Evolutionary conservation across 2,888 invertebrate species (phyloP).

Genomic region (Agrochola lota): DNA sequence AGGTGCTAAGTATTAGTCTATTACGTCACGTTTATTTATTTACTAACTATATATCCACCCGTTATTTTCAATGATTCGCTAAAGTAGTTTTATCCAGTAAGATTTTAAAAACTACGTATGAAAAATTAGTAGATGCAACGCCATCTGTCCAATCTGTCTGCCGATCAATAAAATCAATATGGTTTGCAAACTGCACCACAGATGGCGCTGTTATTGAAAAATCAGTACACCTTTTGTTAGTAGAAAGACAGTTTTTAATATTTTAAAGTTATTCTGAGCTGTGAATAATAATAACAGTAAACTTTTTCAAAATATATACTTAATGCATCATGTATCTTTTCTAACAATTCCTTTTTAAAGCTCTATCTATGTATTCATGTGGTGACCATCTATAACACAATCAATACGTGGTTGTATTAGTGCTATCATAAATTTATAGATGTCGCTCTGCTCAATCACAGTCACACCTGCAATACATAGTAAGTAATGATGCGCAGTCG

Average conservation of each 20-base stretch:
- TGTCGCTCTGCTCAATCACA: background rate
- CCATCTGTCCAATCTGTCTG: background rate
- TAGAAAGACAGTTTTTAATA: background rate
- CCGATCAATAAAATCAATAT: background rate
- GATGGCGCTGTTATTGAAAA: background rate
- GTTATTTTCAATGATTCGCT: background rate
- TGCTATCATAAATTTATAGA: background rate
- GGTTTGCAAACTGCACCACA: background rate
- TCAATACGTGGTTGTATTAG: slow-evolving; percentile 16
- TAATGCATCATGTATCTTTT: background rate
- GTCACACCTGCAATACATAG: fast-evolving
- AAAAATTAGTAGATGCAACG: background rate
- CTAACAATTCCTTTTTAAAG: too few species aligned
- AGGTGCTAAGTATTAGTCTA: too few species aligned
- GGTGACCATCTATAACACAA: background rate
- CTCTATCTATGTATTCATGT: background rate
- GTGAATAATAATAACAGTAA: background rate
- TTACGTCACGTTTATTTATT: background rate
- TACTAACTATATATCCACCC: too few species aligned
- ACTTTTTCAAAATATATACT: background rate
- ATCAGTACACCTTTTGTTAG: background rate
- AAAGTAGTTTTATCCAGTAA: background rate
- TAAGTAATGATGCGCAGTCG: background rate
- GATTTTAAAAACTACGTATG: too few species aligned
- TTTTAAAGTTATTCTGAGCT: background rate